A percentile compares a stretch with the other conserved stretches of the same genome.
These are phyloP conservation scores for Graptemys geographica DNA, from an alignment of 2,797 vertebrate genomes.

Conservation along the genomic window DNA sequence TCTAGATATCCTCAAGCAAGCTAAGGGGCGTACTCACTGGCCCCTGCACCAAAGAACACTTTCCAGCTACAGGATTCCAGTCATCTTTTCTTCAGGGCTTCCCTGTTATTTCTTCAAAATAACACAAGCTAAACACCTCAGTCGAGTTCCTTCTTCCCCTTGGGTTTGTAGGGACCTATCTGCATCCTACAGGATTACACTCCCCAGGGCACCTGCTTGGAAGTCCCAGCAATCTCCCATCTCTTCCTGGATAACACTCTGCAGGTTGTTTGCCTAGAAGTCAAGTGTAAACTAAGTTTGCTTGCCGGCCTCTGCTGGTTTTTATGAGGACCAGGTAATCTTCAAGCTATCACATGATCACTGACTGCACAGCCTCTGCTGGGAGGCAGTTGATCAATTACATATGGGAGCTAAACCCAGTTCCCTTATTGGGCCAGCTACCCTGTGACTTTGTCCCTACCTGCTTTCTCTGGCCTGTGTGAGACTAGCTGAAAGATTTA, in stretches of 20 bases:
- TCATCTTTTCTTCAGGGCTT: not conserved
- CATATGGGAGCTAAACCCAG: not conserved
- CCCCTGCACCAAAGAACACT: not conserved
- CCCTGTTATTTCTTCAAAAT: not conserved
- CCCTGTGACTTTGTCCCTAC: fast-evolving
- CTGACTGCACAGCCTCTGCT: not conserved
- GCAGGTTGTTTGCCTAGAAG: not conserved
- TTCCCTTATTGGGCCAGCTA: not conserved
- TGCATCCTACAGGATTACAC: fast-evolving
- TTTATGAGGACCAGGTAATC: not conserved
- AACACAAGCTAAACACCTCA: not conserved
- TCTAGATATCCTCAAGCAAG: not conserved
- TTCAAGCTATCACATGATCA: not conserved
- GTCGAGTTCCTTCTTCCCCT: not conserved
- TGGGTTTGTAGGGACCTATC: not conserved
- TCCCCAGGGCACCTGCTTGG: fast-evolving
- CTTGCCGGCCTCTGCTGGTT: not conserved
- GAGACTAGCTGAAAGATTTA: not conserved
- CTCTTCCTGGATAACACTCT: not conserved
- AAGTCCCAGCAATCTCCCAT: not conserved
- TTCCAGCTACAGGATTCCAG: not conserved
- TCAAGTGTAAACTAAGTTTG: not conserved
- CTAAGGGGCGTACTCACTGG: too few species aligned
- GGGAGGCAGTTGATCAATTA: not conserved
- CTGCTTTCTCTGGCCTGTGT: not conserved